A percentile compares a stretch with the other conserved stretches of the same genome.
Conservation (phyloP, 1,140 invertebrate species). For the Megathymus violae region DNA sequence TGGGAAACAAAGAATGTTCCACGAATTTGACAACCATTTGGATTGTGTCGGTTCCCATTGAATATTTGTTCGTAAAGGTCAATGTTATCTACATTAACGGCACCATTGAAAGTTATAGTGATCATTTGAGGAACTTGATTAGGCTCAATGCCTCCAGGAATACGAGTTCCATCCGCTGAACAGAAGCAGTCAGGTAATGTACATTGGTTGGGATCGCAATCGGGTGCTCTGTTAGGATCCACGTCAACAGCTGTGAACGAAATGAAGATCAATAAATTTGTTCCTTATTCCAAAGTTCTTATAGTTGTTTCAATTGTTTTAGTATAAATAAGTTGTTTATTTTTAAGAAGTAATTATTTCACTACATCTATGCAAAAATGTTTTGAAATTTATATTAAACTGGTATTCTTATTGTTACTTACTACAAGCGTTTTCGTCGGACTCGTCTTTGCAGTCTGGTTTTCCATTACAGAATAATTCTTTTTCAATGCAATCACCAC, state of each 20-base stretch:
- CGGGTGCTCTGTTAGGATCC: constrained; percentile 94
- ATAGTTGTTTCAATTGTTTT: too few relatives aligned
- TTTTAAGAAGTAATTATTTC: too few relatives aligned
- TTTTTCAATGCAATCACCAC: constrained; percentile 95
- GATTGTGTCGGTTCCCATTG: constrained; percentile 93
- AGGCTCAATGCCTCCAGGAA: constrained; percentile 92
- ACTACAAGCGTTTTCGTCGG: constrained; percentile 98
- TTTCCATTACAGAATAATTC: constrained; percentile 96
- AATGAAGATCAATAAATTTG: constrained; percentile 3
- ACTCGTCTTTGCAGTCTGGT: constrained; percentile 96
- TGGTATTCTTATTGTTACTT: too few relatives aligned
- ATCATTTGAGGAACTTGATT: constrained; percentile 97
- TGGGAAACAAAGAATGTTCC: constrained; percentile 98
- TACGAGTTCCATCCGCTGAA: constrained; percentile 95
- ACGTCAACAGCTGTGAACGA: constrained; percentile 89
- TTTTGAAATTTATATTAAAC: too few relatives aligned
- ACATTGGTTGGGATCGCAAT: constrained; percentile 95
- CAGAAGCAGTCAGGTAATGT: constrained; percentile 96
- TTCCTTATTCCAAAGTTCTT: constrained; percentile 22
- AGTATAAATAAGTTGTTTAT: too few relatives aligned
- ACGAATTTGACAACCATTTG: constrained; percentile 96
- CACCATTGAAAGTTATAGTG: constrained; percentile 96
- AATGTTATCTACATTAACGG: constrained; percentile 97
- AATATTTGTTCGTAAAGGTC: constrained; percentile 96
- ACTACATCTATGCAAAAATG: too few relatives aligned